A percentile compares a stretch with the other conserved stretches of the same genome.
These are phyloP conservation scores for Callocephalon fimbriatum DNA, from an alignment of 2,113 vertebrate species.

Conservation along the genomic window DNA sequence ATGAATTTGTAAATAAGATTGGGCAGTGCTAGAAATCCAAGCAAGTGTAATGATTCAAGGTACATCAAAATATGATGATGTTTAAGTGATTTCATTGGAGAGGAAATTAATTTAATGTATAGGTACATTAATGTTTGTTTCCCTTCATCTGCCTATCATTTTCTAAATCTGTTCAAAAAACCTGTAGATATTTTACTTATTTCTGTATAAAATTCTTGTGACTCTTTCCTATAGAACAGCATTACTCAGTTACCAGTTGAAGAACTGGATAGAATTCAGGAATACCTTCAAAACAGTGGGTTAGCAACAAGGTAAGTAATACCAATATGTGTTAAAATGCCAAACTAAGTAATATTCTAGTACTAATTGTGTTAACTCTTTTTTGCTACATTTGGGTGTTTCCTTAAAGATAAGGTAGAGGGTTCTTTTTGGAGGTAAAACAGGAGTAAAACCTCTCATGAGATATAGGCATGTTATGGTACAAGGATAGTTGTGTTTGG, in stretches of 20 bases:
- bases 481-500: not conserved
- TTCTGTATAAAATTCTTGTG: not conserved
- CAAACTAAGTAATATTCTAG: not conserved
- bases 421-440: not conserved
- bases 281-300: conserved; percentile 91
- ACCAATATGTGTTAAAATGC: not conserved
- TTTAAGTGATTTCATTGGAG: not conserved
- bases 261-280: conserved; percentile 93
- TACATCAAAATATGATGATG: accelerated
- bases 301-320: conserved; percentile 88
- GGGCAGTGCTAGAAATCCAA: not conserved
- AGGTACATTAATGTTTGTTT: accelerated
- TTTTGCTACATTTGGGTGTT: not conserved
- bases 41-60: not conserved
- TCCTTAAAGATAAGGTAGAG: not conserved
- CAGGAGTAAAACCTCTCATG: not conserved
- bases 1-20: not conserved
- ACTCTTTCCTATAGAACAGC: conserved; percentile 84
- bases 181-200: not conserved
- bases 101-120: accelerated
- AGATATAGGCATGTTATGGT: not conserved
- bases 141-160: not conserved
- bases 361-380: not conserved
- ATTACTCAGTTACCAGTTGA: conserved; percentile 91
- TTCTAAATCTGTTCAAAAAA: not conserved